phyloP scores from a whole-genome alignment of 2,113 vertebrate species.

The Zootoca vivipara region DNA sequence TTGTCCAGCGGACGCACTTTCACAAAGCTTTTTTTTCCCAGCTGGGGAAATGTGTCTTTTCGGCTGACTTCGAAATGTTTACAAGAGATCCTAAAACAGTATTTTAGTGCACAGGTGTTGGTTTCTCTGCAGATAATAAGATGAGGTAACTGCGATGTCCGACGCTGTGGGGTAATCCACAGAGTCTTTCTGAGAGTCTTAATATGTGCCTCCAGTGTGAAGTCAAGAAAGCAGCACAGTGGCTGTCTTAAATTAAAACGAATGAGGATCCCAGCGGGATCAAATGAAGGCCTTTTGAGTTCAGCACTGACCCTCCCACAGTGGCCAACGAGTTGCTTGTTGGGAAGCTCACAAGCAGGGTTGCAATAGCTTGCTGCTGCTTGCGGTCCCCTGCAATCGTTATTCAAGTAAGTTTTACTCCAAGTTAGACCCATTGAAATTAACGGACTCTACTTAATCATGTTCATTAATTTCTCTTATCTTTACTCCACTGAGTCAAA shows the following conservation, averaged over 20 bases:
- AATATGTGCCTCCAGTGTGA: background rate
- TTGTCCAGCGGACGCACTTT: background rate
- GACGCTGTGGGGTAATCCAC: background rate
- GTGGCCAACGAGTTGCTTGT: too few relatives aligned
- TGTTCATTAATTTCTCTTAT: too few relatives aligned
- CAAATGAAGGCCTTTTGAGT: background rate
- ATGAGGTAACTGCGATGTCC: accelerated
- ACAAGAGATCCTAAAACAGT: background rate
- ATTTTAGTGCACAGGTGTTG: background rate
- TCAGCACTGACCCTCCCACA: too few relatives aligned
- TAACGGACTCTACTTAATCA: too few relatives aligned
- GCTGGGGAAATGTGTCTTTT: background rate
- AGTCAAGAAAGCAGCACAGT: slow-evolving; percentile 25
- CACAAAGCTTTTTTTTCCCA: background rate
- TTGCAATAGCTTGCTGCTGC: too few relatives aligned
- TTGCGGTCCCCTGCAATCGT: too few relatives aligned
- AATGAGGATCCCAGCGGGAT: background rate
- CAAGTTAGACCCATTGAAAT: too few relatives aligned
- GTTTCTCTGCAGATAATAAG: background rate
- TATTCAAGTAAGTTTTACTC: too few relatives aligned
- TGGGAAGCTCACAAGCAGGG: too few relatives aligned
- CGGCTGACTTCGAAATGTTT: background rate
- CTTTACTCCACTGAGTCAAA: too few relatives aligned
- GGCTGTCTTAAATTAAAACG: background rate
- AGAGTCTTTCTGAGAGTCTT: background rate